These are phyloP conservation scores for Eristalis intricaria DNA, from an alignment of 2,888 invertebrate genomes.

Conservation along the genomic window DNA sequence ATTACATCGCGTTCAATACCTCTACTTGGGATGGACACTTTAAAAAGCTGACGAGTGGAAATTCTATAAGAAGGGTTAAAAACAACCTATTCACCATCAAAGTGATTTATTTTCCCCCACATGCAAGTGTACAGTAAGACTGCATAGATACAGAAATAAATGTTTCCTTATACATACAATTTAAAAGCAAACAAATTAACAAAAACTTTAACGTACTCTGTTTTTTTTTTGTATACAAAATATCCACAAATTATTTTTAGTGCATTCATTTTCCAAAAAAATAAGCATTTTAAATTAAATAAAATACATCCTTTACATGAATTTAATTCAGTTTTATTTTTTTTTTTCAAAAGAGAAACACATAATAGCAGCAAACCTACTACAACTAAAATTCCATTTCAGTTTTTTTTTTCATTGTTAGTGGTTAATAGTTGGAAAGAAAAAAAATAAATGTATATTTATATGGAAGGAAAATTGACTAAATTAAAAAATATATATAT, in stretches of 20 bases:
- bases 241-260: slow-evolving; percentile 38
- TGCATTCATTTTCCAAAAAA: slow-evolving; percentile 34
- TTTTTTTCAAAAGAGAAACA: slow-evolving; percentile 50
- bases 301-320: slow-evolving; percentile 8
- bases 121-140: neutral
- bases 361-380: slow-evolving; percentile 71
- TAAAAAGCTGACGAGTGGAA: neutral
- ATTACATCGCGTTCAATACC: neutral
- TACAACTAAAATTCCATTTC: slow-evolving; percentile 67
- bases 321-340: neutral
- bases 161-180: neutral
- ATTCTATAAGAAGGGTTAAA: neutral
- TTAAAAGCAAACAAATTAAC: slow-evolving; percentile 27
- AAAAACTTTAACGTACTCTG: neutral
- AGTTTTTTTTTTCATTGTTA: slow-evolving; percentile 38
- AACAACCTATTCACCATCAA: neutral
- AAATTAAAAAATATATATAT: slow-evolving; percentile 46
- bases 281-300: slow-evolving; percentile 44
- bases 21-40: neutral
- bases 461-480: slow-evolving; percentile 29
- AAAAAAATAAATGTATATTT: slow-evolving; percentile 28
- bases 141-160: neutral
- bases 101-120: neutral
- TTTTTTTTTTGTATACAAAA: slow-evolving; percentile 20
- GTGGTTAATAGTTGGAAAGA: slow-evolving; percentile 61